Evolutionary conservation across 2,797 vertebrate genomes (phyloP).

Genomic region (Ptychadena robeensis): DNA sequence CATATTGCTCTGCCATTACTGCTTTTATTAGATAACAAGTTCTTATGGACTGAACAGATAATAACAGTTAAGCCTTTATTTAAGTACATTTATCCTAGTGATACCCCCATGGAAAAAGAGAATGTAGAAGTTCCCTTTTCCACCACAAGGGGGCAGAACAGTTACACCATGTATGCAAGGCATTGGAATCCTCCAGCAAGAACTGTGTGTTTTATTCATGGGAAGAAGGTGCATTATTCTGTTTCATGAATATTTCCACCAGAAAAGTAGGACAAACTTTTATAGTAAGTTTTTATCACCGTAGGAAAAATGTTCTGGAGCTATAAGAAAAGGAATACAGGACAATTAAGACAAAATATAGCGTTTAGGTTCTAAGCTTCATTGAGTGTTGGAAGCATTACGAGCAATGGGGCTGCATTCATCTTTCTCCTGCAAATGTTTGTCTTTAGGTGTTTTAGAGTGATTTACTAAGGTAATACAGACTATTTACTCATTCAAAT

Average conservation of each 20-base stretch:
- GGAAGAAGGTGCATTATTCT: not conserved
- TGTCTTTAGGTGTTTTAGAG: no score
- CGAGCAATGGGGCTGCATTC: no score
- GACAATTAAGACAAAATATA: no score
- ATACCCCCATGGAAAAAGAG: not conserved
- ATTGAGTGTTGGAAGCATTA: no score
- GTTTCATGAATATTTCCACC: not conserved
- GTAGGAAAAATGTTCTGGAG: not conserved
- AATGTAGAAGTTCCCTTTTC: not conserved
- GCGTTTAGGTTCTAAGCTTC: no score
- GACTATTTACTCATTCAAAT: no score
- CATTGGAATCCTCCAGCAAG: not conserved
- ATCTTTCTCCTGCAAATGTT: no score
- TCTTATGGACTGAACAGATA: no score
- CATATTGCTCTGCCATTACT: no score
- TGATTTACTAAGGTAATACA: no score
- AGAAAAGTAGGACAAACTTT: not conserved
- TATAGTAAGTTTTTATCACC: not conserved
- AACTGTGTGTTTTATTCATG: not conserved
- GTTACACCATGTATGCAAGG: not conserved
- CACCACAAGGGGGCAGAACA: slow-evolving; percentile 27
- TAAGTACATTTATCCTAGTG: not conserved
- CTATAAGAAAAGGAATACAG: not conserved
- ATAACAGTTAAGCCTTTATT: not conserved
- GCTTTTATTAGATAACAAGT: no score